Evolutionary conservation across 2,888 invertebrate genomes (phyloP).

Genomic region (Amphipyra tragopoginis): DNA sequence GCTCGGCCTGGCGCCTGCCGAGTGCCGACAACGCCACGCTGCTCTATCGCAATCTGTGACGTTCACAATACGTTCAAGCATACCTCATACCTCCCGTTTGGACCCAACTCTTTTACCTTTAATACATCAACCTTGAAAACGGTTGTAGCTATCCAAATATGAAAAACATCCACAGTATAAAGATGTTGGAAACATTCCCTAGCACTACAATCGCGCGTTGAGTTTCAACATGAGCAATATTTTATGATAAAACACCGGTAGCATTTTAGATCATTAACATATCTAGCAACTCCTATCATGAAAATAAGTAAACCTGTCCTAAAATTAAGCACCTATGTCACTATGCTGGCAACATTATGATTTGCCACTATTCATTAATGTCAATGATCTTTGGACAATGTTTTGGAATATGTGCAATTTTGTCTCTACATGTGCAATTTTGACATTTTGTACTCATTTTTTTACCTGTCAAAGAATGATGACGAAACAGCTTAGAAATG

Average conservation of each 20-base stretch:
- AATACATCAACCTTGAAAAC: constrained; percentile 37
- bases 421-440: constrained; percentile 33
- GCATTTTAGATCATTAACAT: constrained; percentile 37
- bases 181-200: constrained; percentile 9
- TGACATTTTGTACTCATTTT: constrained; percentile 38
- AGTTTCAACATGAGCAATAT: constrained; percentile 30
- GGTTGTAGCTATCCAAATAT: constrained; percentile 9
- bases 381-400: constrained; percentile 67
- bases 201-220: constrained; percentile 16
- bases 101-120: constrained; percentile 23
- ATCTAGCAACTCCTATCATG: constrained; percentile 50
- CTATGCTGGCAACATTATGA: constrained; percentile 63
- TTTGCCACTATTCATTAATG: constrained; percentile 68
- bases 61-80: constrained; percentile 27
- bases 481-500: constrained; percentile 12
- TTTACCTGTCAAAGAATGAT: constrained; percentile 16
- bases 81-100: constrained; percentile 41
- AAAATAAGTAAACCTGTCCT: constrained; percentile 62
- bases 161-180: constrained; percentile 5
- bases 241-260: constrained; percentile 45
- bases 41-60: constrained; percentile 58
- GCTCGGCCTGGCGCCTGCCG: constrained; percentile 62
- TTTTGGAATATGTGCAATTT: constrained; percentile 27
- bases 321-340: constrained; percentile 64
- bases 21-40: constrained; percentile 46